These are phyloP conservation scores for Pipistrellus pygmaeus DNA, from an alignment of 2,797 vertebrate species.

Conservation along the genomic window DNA sequence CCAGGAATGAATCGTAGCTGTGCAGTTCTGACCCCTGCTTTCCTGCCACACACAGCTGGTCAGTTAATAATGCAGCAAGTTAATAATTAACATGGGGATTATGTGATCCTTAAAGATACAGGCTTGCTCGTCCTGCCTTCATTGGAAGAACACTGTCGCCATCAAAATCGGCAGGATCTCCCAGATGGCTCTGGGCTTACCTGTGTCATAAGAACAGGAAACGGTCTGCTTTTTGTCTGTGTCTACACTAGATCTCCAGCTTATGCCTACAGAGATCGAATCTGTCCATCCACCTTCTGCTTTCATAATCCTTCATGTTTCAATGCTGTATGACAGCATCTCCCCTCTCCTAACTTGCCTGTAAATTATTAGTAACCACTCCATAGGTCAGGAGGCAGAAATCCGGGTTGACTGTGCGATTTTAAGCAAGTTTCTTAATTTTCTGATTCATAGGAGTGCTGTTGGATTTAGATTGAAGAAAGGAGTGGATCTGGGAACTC, in stretches of 20 bases:
- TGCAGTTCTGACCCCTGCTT: constrained; percentile 55
- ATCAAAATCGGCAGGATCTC: background rate
- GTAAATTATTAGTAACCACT: background rate
- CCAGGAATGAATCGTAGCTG: background rate
- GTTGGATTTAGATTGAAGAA: constrained; percentile 58
- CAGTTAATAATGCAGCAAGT: constrained; percentile 62
- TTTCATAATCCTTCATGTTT: background rate
- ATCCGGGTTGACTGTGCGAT: constrained; percentile 27
- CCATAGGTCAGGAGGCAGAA: background rate
- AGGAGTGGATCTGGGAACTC: constrained; percentile 1
- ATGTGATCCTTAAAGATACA: constrained; percentile 31
- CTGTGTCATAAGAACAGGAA: background rate
- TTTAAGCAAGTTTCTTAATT: constrained; percentile 56
- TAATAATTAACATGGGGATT: constrained; percentile 63
- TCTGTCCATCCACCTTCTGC: background rate
- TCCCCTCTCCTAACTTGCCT: background rate
- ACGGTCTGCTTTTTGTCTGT: accelerated
- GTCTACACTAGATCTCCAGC: too few species aligned
- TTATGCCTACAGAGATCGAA: background rate
- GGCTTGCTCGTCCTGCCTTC: background rate
- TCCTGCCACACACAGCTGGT: background rate
- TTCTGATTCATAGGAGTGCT: constrained; percentile 44
- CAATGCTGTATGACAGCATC: background rate
- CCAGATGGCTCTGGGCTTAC: background rate
- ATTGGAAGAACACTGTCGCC: background rate